Base-by-base conservation (phyloP, 2,797 vertebrate genomes). In the Dromococcyx pavoninus region DNA sequence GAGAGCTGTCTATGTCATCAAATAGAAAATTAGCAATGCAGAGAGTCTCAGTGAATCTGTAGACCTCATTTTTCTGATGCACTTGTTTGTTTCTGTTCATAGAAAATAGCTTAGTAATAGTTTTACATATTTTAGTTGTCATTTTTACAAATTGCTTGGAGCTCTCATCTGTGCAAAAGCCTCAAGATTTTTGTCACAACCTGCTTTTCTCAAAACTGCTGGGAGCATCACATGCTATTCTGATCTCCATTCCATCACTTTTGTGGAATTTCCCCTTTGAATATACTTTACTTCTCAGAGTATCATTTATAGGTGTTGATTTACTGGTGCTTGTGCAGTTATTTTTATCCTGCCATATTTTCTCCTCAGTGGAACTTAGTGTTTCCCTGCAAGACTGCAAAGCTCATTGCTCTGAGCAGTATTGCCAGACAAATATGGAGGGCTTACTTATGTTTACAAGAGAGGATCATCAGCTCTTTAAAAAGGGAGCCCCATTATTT, bases 121-220 rank as follows among this genome's bases (percentile, higher is more conserved):
- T 76, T 91, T 82, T 62, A 58, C 6, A 2, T 82, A 76, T 83
- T 92, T 85, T 76, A 35, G 43, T 89, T 78, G 58, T 70, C 48
- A 57, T 75, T 82, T 92, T 79, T 23, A 39, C 46, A 89, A 79
- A 88, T 86, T 89, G 64, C 75, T 92, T 89, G 72, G 56, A 91
- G 64, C 51, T 82, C 82, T 87, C 73, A 82, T 72, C 67, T 93
- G 22, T 48, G 72, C 17, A 61, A 85, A 92, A 43, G 46, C 85
- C 30, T 58, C 33, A 70, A 70, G 56, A 62, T 54, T 84, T 94
- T 93, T 94, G 67, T 85, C 71, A 72, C 62, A 44, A 18, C 12
- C 44, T 85, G n/a, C 67, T 87, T 92, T 87, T 73, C 56, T 75
- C 51, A 79, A 87, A 92, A 82, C 48, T 86, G 57, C 54, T 76